A percentile compares a stretch with the other conserved stretches of the same genome.
Conservation (phyloP, 2,113 vertebrate genomes). For the Gambusia holbrooki region DNA sequence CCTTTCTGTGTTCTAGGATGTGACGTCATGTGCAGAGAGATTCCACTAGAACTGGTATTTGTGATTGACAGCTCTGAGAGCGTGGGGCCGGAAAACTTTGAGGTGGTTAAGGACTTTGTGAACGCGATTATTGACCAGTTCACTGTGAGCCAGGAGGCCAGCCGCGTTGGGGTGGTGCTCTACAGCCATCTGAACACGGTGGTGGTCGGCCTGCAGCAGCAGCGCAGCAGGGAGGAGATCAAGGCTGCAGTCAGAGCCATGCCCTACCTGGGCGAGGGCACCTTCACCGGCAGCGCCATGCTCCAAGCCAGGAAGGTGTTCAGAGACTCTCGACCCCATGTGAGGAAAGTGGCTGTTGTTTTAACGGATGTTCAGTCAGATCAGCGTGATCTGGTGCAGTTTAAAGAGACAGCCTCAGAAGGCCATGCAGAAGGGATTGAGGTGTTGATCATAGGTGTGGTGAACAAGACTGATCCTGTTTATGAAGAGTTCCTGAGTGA, state of each 20-base stretch:
- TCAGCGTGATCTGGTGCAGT: constrained; percentile 68
- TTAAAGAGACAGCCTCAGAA: constrained; percentile 70
- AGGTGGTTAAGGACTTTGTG: constrained; percentile 86
- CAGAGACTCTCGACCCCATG: constrained; percentile 60
- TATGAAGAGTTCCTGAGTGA: constrained; percentile 78
- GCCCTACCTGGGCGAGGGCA: constrained; percentile 87
- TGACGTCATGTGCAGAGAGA: constrained; percentile 82
- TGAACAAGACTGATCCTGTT: constrained; percentile 78
- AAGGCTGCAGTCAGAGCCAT: constrained; percentile 81
- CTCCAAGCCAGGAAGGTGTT: constrained; percentile 78
- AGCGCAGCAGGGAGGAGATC: constrained; percentile 69
- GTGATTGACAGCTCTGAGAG: constrained; percentile 92
- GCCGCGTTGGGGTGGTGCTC: constrained; percentile 83
- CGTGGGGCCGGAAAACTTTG: constrained; percentile 86
- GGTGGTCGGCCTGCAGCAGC: constrained; percentile 80
- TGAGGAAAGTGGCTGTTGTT: constrained; percentile 84
- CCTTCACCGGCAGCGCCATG: constrained; percentile 85
- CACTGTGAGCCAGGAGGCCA: constrained; percentile 53
- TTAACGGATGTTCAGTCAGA: constrained; percentile 86
- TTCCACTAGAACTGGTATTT: constrained; percentile 87
- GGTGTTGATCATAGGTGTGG: constrained; percentile 84
- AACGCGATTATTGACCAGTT: constrained; percentile 81
- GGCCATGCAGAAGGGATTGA: constrained; percentile 75
- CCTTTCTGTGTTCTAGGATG: constrained; percentile 78
- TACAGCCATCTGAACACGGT: constrained; percentile 83